Percentiles rank a stretch among this genome's conserved stretches.
These are phyloP conservation scores for Halcyon malimbica DNA, from an alignment of 2,113 vertebrate species.

Conservation along the genomic window DNA sequence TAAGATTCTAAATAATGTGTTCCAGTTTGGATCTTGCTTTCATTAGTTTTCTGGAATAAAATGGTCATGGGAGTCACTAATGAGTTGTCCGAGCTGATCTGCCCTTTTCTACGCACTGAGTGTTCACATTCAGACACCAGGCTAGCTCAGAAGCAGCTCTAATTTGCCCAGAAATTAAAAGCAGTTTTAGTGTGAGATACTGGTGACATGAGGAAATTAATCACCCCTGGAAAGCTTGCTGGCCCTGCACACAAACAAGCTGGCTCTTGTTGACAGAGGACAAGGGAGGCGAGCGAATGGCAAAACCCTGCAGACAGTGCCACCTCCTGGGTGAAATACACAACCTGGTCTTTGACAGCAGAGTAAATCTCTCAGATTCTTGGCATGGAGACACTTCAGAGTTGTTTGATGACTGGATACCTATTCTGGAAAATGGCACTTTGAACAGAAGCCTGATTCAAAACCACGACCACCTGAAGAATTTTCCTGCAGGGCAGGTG, in stretches of 20 bases:
- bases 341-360: background rate
- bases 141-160: background rate
- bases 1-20: background rate
- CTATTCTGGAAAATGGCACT: background rate
- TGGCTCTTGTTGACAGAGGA: background rate
- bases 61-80: background rate
- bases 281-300: background rate
- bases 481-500: background rate
- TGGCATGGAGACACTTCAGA: background rate
- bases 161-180: background rate
- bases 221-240: background rate
- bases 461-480: background rate
- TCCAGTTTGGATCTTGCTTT: background rate
- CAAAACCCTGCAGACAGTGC: background rate
- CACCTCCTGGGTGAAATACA: constrained; percentile 4
- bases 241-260: background rate
- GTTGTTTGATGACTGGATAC: background rate
- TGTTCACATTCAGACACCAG: background rate
- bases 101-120: background rate
- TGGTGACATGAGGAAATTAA: background rate
- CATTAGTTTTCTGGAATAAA: background rate
- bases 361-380: background rate
- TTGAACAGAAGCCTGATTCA: background rate
- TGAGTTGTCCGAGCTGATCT: background rate
- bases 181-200: background rate